Evolutionary conservation across 2,888 invertebrate genomes (phyloP).

Genomic region (Drosophila demipolita): DNA sequence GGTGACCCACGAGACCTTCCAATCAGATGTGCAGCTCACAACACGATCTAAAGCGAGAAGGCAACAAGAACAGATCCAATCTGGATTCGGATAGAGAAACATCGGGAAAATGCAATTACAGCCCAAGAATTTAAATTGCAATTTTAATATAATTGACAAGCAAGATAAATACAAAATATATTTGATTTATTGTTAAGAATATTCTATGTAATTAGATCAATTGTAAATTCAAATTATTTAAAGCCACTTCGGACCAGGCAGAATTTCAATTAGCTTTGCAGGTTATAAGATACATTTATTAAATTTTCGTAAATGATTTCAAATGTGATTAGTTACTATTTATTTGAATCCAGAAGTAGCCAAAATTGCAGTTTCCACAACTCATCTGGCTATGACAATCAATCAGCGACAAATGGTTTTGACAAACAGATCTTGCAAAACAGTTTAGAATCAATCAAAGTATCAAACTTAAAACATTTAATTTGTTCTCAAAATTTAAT

Average conservation of each 20-base stretch:
- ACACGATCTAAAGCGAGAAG: constrained; percentile 12
- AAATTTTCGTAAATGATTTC: too few species aligned
- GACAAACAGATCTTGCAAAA: neutral
- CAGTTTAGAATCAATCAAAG: too few species aligned
- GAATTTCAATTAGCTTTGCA: neutral
- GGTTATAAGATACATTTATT: too few species aligned
- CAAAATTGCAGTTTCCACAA: too few species aligned
- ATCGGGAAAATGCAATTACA: neutral
- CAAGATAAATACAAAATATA: neutral
- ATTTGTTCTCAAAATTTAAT: neutral
- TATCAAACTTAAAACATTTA: neutral
- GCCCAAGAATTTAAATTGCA: neutral
- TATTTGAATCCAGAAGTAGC: neutral
- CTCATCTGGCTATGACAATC: neutral
- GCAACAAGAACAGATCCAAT: constrained; percentile 9
- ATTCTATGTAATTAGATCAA: neutral
- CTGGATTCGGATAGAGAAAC: neutral
- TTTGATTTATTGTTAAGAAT: neutral
- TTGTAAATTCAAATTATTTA: neutral
- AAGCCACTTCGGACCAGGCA: neutral
- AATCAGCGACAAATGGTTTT: neutral
- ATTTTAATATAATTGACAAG: neutral
- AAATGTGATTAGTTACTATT: neutral
- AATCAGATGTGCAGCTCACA: neutral
- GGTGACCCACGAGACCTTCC: constrained; percentile 2